phyloP scores from a whole-genome alignment of 2,113 vertebrate genomes.

The Actenoides hombroni region DNA sequence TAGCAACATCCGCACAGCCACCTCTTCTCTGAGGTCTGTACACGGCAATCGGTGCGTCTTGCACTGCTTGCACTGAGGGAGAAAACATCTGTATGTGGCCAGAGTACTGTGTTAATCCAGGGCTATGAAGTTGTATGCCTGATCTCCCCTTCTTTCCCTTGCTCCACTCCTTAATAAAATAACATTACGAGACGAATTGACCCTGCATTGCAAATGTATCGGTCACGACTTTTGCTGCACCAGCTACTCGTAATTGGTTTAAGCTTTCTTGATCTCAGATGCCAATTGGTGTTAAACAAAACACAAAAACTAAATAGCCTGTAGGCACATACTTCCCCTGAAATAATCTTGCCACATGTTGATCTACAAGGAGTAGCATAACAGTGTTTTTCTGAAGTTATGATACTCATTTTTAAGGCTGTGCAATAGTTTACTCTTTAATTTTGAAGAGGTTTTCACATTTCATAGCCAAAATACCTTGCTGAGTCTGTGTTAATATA shows the following conservation, averaged over 20 bases:
- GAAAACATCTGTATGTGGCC: background rate
- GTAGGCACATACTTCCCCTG: background rate
- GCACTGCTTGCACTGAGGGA: background rate
- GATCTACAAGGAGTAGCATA: background rate
- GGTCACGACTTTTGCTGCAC: slow-evolving; percentile 57
- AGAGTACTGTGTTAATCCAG: background rate
- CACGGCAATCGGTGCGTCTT: background rate
- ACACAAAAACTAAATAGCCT: slow-evolving; percentile 1
- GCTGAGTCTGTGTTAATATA: background rate
- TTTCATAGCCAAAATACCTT: background rate
- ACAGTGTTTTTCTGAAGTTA: background rate
- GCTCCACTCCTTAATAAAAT: slow-evolving; percentile 9
- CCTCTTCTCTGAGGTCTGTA: background rate
- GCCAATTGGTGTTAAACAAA: slow-evolving; percentile 43
- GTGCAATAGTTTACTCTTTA: background rate
- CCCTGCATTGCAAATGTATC: slow-evolving; percentile 50
- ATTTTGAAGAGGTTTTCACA: background rate
- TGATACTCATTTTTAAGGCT: background rate
- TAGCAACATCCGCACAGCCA: background rate
- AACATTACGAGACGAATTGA: slow-evolving; percentile 45
- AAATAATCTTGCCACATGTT: background rate
- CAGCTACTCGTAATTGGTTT: slow-evolving; percentile 66
- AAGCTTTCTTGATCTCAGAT: slow-evolving; percentile 48
- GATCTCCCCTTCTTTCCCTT: background rate
- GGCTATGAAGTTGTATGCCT: background rate